These are phyloP conservation scores for Acrocephalus kingi DNA, from an alignment of 2,113 vertebrate genomes.

Conservation along the genomic window DNA sequence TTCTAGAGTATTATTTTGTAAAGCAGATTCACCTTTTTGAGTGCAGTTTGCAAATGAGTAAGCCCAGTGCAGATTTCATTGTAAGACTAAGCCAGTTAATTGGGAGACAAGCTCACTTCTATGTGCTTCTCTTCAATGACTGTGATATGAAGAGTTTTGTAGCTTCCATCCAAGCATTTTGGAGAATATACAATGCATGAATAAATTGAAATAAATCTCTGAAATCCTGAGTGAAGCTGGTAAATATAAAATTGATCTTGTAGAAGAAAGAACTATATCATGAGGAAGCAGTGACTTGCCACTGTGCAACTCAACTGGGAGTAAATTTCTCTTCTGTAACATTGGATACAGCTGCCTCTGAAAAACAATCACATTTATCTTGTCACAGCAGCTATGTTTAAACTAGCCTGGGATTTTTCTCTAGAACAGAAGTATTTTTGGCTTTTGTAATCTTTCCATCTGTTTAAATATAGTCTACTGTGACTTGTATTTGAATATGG, in stretches of 20 bases:
- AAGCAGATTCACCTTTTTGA: background rate
- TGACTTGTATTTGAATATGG: background rate
- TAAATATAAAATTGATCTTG: constrained; percentile 1
- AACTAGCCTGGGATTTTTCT: background rate
- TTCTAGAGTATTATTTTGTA: background rate
- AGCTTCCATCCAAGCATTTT: background rate
- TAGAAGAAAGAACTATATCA: background rate
- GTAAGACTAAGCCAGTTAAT: background rate
- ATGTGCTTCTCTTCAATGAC: background rate
- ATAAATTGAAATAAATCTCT: constrained; percentile 7
- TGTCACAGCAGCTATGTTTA: background rate
- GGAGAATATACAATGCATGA: background rate
- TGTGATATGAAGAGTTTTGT: background rate
- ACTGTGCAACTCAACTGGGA: background rate
- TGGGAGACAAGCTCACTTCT: background rate
- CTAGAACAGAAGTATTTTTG: background rate
- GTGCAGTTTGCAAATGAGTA: background rate
- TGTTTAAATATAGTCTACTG: background rate
- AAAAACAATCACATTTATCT: background rate
- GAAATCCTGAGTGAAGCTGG: background rate
- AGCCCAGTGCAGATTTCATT: background rate
- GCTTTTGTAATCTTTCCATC: background rate
- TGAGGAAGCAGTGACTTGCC: background rate
- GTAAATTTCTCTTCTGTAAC: background rate
- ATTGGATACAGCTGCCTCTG: background rate